Base-by-base conservation (phyloP, 2,888 invertebrate genomes). In the Tetrapedia diversipes region DNA sequence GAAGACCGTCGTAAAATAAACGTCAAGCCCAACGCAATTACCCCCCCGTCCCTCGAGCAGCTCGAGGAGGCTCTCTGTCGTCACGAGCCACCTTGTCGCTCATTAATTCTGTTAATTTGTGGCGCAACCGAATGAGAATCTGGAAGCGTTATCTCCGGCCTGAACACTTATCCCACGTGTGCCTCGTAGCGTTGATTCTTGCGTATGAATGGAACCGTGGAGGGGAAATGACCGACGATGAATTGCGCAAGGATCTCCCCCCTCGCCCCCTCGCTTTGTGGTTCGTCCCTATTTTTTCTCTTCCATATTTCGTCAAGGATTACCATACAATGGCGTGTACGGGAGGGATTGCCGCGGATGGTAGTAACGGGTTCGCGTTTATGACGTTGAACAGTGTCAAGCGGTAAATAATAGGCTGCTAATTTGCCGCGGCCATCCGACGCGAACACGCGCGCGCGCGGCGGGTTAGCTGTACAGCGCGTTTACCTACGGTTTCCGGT, bases 81-180 rank as follows among this genome's bases (percentile, higher is more conserved):
- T 80, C 83, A 56, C 70, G 45, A 76, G 77, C 32, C 68, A 61
- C 61, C 41, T 37, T 60, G 63, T 69, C 43, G 78, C 74, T 80
- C 84, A 75, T 84, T 84, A 84, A 84, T 84, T 84, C 76, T 79
- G 56, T 84, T 84, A 84, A 82, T 78, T 84, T 84, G 80, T 79
- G 80, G 65, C 77, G 72, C 70, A 80, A 71, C 80, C 54, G 73
- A 78, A 78, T 64, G 83, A 68, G 80, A 80, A 83, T 78, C 74
- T 79, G 76, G 73, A 73, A 79, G 66, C 60, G 67, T 64, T 77
- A 69, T 77, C 76, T 74, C 56, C 39, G n/a, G 19, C 11, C n/a
- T 11, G 59, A 49, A 60, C 56, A 60, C n/a, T n/a, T 69, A 59
- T 69, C 53, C 53, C 64, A 69, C 64, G 49, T 45, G 27, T n/a